These are phyloP conservation scores for Ahaetulla prasina DNA, from an alignment of 2,113 vertebrate genomes.

Conservation along the genomic window DNA sequence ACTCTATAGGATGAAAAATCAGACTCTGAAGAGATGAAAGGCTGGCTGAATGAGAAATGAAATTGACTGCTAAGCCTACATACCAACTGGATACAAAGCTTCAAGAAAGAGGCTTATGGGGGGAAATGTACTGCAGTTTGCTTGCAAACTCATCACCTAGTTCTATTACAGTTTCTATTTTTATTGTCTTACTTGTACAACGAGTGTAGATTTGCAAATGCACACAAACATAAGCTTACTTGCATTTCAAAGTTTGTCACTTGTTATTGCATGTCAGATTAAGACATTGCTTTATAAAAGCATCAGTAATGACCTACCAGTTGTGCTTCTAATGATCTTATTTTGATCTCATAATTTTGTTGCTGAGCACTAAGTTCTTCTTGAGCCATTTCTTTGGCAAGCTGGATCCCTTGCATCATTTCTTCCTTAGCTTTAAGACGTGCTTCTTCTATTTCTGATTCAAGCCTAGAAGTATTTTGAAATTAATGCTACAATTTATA, in stretches of 20 bases:
- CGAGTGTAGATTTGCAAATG: not conserved
- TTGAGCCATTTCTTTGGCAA: conserved; percentile 89
- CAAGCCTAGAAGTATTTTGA: conserved; percentile 71
- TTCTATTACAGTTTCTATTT: not conserved
- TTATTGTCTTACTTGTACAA: not conserved
- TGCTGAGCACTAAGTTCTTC: conserved; percentile 85
- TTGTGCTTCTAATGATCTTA: conserved; percentile 78
- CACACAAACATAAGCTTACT: not conserved
- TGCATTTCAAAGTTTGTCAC: not conserved
- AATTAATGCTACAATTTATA: not conserved
- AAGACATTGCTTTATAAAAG: not conserved
- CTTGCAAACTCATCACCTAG: not conserved
- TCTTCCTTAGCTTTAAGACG: conserved; percentile 88
- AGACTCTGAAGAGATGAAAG: not conserved
- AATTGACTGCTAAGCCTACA: not conserved
- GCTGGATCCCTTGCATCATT: conserved; percentile 92
- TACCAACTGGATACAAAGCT: not conserved
- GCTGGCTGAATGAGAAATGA: not conserved
- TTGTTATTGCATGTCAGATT: not conserved
- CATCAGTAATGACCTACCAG: conserved; percentile 72
- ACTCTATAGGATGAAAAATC: not conserved
- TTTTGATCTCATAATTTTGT: conserved; percentile 79
- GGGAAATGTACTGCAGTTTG: not conserved
- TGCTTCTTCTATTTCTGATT: conserved; percentile 90
- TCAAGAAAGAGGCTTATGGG: not conserved